Percentiles rank a stretch among this genome's conserved stretches.
Evolutionary conservation across 92 coral and sea anemone species (phyloP).

Genomic region (Epizoanthus scotinus): DNA sequence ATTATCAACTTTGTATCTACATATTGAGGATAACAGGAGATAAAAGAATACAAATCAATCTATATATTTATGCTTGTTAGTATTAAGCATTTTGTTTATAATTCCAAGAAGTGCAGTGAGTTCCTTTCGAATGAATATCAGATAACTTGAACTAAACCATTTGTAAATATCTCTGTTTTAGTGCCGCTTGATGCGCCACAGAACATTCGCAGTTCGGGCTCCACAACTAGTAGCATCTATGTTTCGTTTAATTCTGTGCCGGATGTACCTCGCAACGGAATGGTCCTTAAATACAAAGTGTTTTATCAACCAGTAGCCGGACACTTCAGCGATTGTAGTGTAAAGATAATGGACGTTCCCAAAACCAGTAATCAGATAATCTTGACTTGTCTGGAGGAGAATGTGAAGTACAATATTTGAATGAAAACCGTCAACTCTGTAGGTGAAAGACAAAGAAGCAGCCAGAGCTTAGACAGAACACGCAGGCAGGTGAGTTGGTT

Average conservation of each 20-base stretch:
- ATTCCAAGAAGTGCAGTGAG: too few relatives aligned
- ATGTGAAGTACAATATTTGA: not conserved
- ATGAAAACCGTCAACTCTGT: constrained; percentile 9
- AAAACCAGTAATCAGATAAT: not conserved
- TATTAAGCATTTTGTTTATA: too few relatives aligned
- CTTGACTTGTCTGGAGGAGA: constrained; percentile 13
- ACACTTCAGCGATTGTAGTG: not conserved
- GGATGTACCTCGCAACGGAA: constrained; percentile 6
- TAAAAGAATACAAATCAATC: too few relatives aligned
- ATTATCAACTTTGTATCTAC: too few relatives aligned
- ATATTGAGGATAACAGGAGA: too few relatives aligned
- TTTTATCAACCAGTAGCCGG: not conserved
- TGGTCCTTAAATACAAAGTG: constrained; percentile 12
- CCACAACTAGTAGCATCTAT: constrained; percentile 1
- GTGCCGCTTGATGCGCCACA: too few relatives aligned
- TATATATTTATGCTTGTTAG: too few relatives aligned
- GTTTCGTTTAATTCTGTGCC: not conserved
- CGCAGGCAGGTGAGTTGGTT: not conserved
- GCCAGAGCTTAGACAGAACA: not conserved
- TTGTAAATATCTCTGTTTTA: too few relatives aligned
- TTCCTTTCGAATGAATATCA: too few relatives aligned
- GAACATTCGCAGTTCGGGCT: too few relatives aligned
- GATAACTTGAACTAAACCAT: too few relatives aligned
- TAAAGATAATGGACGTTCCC: not conserved
- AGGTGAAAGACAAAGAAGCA: constrained; percentile 6